These are phyloP conservation scores for Mormoops blainvillei DNA, from an alignment of 2,113 vertebrate species.

Conservation along the genomic window DNA sequence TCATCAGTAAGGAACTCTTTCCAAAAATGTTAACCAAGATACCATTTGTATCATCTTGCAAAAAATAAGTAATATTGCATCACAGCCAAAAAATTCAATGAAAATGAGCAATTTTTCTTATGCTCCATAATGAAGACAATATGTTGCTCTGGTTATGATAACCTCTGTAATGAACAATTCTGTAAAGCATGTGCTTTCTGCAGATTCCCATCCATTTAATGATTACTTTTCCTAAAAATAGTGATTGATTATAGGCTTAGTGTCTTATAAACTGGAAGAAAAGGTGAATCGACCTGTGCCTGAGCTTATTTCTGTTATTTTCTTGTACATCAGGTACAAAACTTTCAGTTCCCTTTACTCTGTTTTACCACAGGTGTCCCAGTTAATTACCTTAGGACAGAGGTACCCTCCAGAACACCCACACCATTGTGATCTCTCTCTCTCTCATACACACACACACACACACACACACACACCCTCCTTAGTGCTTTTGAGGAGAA, in stretches of 20 bases:
- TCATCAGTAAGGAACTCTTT: background rate
- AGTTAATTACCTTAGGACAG: background rate
- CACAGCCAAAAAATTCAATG: background rate
- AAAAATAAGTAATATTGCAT: slow-evolving; percentile 13
- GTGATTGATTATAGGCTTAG: background rate
- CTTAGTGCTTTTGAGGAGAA: background rate
- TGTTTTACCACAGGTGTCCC: background rate
- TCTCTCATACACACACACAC: background rate
- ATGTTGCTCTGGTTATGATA: slow-evolving; percentile 5
- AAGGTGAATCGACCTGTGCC: background rate
- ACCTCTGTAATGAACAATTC: background rate
- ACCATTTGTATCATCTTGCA: background rate
- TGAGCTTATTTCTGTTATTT: background rate
- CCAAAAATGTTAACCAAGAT: background rate
- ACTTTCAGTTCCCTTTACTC: background rate
- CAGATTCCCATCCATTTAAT: background rate
- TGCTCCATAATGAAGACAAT: slow-evolving; percentile 6
- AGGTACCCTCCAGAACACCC: background rate
- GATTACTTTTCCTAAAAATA: background rate
- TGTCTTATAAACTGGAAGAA: background rate
- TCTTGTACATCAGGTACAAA: background rate
- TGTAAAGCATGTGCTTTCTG: background rate
- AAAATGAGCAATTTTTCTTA: background rate
- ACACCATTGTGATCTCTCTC: background rate
- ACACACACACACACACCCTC: background rate